Evolutionary conservation across 53 echinoderm and acorn worm species (phyloP), one percentile per base, ranked within the genome.

Genomic region (Mesocentrotus franciscanus): DNA sequence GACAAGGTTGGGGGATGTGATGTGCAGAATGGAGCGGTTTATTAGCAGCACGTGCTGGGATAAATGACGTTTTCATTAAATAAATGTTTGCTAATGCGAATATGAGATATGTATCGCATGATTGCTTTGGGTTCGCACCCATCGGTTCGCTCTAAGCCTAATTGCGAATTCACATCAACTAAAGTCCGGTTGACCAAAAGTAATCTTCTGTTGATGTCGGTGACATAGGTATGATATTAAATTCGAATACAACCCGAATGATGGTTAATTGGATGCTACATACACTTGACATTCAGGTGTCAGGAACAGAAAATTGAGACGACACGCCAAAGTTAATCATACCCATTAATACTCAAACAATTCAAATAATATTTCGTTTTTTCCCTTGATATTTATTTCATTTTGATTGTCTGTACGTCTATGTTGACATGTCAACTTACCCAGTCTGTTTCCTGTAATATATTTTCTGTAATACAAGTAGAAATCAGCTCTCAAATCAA

Each of bases 81-180:
- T 87, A 87, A 87, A 87, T 87, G 87, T 87, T 87, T 87, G 87
- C 87, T 87, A 87, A 87, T 87, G 87, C 87, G 87, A 87, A 87
- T 87, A 87, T 87, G 87, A 87, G 59, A 87, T 87, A 58, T 87
- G 87, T 87, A 87, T 87, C 87, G 87, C 87, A 87, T 87, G 87
- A 87, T 87, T 87, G 87, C 87, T 87, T 29, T 81, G 29, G 56
- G 20, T 49, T 55, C 59, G 27, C 29, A 57, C n/a, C 58, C 87
- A 36, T 58, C 56, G 13, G 27, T 55, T 87, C 58, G 27, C n/a
- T n/a, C n/a, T 20, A 57, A n/a, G 85, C 26, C 29, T 87, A 87
- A 87, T 87, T 87, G 87, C 87, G 15, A 87, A 87, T 58, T 12
- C 57, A 58, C 56, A 87, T 87, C 87, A 87, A 87, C 27, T 49